A percentile compares a stretch with the other conserved stretches of the same genome.
phyloP scores from a whole-genome alignment of 2,797 vertebrate species.

The Protonibea diacanthus region DNA sequence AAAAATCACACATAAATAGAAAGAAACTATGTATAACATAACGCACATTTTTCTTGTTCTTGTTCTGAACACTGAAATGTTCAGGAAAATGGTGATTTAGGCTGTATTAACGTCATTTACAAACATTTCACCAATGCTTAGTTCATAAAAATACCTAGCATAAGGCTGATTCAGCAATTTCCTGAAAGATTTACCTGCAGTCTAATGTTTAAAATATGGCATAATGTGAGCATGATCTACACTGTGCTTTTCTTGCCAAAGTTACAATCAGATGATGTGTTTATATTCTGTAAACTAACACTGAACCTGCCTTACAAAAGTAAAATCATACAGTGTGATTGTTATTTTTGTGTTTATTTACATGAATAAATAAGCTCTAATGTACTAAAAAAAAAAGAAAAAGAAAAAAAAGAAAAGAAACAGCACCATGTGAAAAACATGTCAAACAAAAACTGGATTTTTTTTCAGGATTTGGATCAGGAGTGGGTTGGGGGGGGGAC shows the following conservation, averaged over 20 bases:
- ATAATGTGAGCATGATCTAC: neutral
- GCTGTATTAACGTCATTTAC: neutral
- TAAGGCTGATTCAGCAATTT: neutral
- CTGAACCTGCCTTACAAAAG: neutral
- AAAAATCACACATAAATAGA: neutral
- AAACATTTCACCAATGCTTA: neutral
- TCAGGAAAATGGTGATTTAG: neutral
- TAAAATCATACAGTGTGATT: neutral
- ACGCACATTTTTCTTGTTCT: neutral
- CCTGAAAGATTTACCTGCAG: neutral
- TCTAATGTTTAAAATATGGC: neutral
- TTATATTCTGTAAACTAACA: neutral
- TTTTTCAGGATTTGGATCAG: slow-evolving; percentile 22
- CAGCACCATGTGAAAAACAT: neutral
- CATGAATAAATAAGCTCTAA: neutral
- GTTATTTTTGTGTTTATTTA: neutral
- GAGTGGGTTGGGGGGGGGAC: slow-evolving; percentile 21
- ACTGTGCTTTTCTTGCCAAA: neutral
- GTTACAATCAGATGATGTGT: neutral
- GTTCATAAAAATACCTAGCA: neutral
- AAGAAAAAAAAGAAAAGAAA: too few relatives aligned
- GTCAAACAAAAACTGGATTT: slow-evolving; percentile 5
- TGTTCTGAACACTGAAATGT: neutral
- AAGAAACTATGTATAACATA: neutral
- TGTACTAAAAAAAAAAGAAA: neutral